Conservation (phyloP, 2,888 invertebrate species). For the Chaetogeoica ovagalla region DNA sequence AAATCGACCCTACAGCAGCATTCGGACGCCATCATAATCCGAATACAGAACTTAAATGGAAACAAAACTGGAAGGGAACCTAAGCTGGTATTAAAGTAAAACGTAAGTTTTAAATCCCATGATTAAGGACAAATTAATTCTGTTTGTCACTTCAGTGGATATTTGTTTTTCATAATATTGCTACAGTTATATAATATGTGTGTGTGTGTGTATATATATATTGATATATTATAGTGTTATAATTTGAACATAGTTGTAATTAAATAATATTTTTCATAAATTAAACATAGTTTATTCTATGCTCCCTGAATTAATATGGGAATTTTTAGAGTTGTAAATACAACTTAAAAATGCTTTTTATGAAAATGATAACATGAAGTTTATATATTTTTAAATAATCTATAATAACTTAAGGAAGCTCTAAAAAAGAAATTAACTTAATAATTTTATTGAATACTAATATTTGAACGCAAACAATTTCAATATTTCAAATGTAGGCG, state of each 20-base stretch:
- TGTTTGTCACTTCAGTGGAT: constrained; percentile 19
- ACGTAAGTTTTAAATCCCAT: constrained; percentile 45
- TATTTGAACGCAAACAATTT: background rate
- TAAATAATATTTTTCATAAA: too few relatives aligned
- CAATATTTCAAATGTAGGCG: too few relatives aligned
- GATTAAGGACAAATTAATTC: constrained; percentile 43
- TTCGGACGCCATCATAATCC: constrained; percentile 37
- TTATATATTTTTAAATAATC: background rate
- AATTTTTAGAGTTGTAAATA: too few relatives aligned
- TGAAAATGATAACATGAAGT: too few relatives aligned
- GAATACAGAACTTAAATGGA: constrained; percentile 43
- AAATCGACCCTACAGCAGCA: constrained; percentile 31
- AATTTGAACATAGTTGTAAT: too few relatives aligned
- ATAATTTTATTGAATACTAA: background rate
- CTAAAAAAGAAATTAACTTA: background rate
- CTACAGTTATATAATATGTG: background rate
- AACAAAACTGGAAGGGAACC: constrained; percentile 44
- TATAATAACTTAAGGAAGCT: background rate
- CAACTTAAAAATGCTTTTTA: too few relatives aligned
- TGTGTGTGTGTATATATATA: too few relatives aligned
- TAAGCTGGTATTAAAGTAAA: constrained; percentile 51
- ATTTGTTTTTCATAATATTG: constrained; percentile 33
- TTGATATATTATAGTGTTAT: background rate
- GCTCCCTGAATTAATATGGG: too few relatives aligned
- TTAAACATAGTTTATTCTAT: too few relatives aligned